Evolutionary conservation across 2,797 vertebrate genomes (phyloP).

Genomic region (Siniperca undulata): DNA sequence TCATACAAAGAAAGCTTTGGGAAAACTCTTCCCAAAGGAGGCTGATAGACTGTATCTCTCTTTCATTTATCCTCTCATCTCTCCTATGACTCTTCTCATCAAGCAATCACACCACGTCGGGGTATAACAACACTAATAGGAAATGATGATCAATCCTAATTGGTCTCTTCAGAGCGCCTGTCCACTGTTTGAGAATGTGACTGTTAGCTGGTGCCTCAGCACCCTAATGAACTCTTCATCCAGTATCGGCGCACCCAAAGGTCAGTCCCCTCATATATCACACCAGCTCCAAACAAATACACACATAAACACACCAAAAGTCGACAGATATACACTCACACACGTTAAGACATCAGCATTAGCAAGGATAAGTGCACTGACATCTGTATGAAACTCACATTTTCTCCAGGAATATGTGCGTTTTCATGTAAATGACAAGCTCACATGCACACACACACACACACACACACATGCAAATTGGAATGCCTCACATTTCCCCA

Average conservation of each 20-base stretch:
- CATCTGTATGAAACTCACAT: constrained; percentile 12
- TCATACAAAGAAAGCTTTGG: constrained; percentile 18
- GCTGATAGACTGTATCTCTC: constrained; percentile 32
- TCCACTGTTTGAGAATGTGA: constrained; percentile 73
- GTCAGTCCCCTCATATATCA: constrained; percentile 66
- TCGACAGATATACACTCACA: constrained; percentile 5
- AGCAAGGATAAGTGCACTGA: neutral
- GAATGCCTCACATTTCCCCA: constrained; percentile 7
- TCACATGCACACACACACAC: neutral
- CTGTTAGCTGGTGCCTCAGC: constrained; percentile 61
- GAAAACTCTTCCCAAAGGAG: constrained; percentile 46
- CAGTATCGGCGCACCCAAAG: constrained; percentile 70
- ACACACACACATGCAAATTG: constrained; percentile 20
- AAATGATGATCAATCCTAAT: constrained; percentile 87
- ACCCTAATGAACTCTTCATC: constrained; percentile 82
- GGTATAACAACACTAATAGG: constrained; percentile 76
- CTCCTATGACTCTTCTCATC: constrained; percentile 67
- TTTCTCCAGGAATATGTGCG: neutral
- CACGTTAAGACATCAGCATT: constrained; percentile 5
- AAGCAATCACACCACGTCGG: constrained; percentile 61
- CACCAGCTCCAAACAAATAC: constrained; percentile 15
- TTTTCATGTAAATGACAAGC: constrained; percentile 19
- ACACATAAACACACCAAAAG: constrained; percentile 21
- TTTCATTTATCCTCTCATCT: constrained; percentile 61
- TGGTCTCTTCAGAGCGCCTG: constrained; percentile 82